Percentiles rank a stretch among this genome's conserved stretches.
phyloP scores from a whole-genome alignment of 2,113 vertebrate species.

The Mesitornis unicolor region DNA sequence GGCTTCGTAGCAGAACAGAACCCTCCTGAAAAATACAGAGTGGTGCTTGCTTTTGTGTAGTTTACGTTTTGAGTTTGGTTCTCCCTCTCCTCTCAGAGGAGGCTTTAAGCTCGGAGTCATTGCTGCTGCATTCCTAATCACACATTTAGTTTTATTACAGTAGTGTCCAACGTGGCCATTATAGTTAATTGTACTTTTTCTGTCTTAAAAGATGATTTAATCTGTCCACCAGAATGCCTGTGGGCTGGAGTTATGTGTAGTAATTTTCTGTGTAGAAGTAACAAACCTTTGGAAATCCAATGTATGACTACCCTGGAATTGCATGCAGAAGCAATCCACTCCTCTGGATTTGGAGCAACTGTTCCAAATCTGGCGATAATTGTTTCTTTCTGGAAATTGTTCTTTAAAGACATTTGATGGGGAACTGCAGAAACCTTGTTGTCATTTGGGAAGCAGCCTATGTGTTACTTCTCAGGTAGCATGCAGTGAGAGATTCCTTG shows the following conservation, averaged over 20 bases:
- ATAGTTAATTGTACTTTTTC: not conserved
- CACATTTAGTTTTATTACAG: not conserved
- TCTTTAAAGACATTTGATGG: not conserved
- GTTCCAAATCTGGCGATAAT: not conserved
- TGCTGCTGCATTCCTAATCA: not conserved
- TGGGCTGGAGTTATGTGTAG: not conserved
- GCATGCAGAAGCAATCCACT: not conserved
- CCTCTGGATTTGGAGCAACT: not conserved
- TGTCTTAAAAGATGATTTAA: not conserved
- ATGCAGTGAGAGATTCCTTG: not conserved
- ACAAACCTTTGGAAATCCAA: not conserved
- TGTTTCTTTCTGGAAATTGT: not conserved
- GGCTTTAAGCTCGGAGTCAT: not conserved
- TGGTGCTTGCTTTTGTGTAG: not conserved
- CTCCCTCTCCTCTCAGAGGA: not conserved
- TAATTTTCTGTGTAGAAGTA: not conserved
- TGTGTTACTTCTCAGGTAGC: not conserved
- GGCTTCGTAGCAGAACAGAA: not conserved
- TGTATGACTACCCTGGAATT: not conserved
- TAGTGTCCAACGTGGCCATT: not conserved
- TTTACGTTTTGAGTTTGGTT: not conserved
- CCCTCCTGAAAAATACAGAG: not conserved
- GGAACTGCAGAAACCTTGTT: not conserved
- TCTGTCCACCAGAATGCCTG: not conserved
- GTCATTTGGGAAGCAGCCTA: accelerated